Percentiles rank a stretch among this genome's conserved stretches.
Evolutionary conservation across 1,140 invertebrate species (phyloP).

Genomic region (Maniola jurtina): DNA sequence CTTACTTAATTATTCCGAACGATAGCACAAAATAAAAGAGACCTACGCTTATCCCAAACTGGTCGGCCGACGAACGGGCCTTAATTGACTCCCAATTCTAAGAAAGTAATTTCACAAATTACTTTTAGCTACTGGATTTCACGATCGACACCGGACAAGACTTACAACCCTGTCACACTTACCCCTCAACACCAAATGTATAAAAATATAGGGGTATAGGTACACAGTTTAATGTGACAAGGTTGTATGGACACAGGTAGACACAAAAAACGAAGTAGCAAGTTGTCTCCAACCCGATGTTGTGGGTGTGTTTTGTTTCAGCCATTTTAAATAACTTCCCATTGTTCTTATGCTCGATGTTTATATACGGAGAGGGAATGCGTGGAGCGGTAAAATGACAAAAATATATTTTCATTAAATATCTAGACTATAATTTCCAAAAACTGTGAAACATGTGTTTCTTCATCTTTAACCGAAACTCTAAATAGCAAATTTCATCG

Average conservation of each 20-base stretch:
- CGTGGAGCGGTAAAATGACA: not conserved
- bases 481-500: too few relatives aligned
- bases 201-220: not conserved
- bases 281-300: slow-evolving; percentile 41
- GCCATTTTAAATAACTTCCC: slow-evolving; percentile 11
- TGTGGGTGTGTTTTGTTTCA: slow-evolving; percentile 42
- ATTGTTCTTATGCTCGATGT: slow-evolving; percentile 6
- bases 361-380: not conserved
- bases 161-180: slow-evolving; percentile 52
- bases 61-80: slow-evolving; percentile 34
- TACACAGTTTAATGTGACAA: slow-evolving; percentile 41
- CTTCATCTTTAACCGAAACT: not conserved
- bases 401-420: not conserved
- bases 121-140: slow-evolving; percentile 74
- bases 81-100: slow-evolving; percentile 74
- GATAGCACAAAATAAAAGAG: slow-evolving; percentile 32
- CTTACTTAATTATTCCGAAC: slow-evolving; percentile 22
- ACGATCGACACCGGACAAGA: slow-evolving; percentile 55
- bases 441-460: too few relatives aligned
- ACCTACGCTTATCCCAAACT: slow-evolving; percentile 40
- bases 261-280: slow-evolving; percentile 48
- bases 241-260: slow-evolving; percentile 46
- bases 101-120: slow-evolving; percentile 78
- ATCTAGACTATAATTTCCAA: too few relatives aligned
- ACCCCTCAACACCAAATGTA: slow-evolving; percentile 11